Percentiles rank a stretch among this genome's conserved stretches.
phyloP scores from a whole-genome alignment of 2,113 vertebrate species.

The Sebastes schlegelii region DNA sequence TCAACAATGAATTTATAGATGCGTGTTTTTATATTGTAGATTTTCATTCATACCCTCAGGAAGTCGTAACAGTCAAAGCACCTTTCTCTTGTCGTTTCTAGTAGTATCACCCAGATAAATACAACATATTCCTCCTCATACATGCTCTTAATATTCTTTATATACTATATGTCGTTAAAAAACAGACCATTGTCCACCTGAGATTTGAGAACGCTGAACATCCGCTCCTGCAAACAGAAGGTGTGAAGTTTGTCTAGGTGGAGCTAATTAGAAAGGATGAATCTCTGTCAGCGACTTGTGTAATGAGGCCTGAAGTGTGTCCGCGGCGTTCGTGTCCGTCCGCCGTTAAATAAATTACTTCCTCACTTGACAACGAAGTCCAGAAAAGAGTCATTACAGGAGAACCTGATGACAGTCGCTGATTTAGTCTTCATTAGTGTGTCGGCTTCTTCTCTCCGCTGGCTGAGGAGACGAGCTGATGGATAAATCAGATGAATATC shows the following conservation, averaged over 20 bases:
- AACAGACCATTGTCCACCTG: conserved; percentile 8
- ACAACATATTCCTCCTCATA: not conserved
- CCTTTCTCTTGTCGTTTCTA: not conserved
- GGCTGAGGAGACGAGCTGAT: not conserved
- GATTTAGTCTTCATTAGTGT: conserved; percentile 48
- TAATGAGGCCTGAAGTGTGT: conserved; percentile 59
- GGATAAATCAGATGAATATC: not conserved
- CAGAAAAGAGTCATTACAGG: conserved; percentile 35
- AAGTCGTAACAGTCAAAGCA: not conserved
- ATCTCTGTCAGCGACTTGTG: conserved; percentile 9
- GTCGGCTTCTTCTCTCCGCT: not conserved
- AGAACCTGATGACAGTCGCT: conserved; percentile 21
- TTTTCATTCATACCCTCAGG: not conserved
- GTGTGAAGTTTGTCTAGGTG: conserved; percentile 47
- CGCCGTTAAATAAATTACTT: conserved; percentile 36
- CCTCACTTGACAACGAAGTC: conserved; percentile 16
- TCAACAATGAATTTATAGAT: too few species aligned
- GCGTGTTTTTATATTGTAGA: not conserved
- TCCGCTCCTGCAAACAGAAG: conserved; percentile 22
- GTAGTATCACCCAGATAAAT: not conserved
- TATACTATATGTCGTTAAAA: not conserved
- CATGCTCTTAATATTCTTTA: not conserved
- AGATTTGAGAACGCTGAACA: not conserved
- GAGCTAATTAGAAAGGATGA: conserved; percentile 52
- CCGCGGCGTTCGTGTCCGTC: not conserved